These are phyloP conservation scores for Tineola bisselliella DNA, from an alignment of 2,888 invertebrate genomes.

Conservation along the genomic window DNA sequence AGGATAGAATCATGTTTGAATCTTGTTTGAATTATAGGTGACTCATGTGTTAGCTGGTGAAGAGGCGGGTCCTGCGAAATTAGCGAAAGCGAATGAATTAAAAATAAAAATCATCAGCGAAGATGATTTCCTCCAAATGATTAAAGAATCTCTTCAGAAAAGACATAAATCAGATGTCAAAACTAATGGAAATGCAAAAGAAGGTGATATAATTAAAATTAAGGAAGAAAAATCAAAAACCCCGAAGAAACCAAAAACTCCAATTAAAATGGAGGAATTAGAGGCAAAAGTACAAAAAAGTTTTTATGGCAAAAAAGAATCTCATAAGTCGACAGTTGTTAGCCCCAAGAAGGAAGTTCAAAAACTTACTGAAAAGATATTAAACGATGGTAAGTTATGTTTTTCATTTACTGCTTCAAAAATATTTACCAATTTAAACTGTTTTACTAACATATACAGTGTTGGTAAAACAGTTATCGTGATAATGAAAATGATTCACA, in stretches of 20 bases:
- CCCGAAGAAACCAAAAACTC: not conserved
- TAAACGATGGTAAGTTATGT: not conserved
- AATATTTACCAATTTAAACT: no score
- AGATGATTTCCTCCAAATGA: slow-evolving; percentile 83
- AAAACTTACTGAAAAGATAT: not conserved
- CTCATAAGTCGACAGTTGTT: not conserved
- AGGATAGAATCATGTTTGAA: no score
- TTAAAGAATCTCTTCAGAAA: slow-evolving; percentile 54
- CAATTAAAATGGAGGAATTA: slow-evolving; percentile 14
- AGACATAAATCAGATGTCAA: slow-evolving; percentile 17
- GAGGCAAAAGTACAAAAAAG: slow-evolving; percentile 16
- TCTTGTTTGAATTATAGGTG: slow-evolving; percentile 40
- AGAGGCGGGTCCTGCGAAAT: slow-evolving; percentile 86
- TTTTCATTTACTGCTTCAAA: no score
- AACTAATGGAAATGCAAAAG: not conserved
- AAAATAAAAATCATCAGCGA: slow-evolving; percentile 81
- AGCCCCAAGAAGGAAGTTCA: not conserved
- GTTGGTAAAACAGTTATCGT: no score
- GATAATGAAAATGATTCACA: no score
- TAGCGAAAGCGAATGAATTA: slow-evolving; percentile 77
- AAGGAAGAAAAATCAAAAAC: slow-evolving; percentile 17
- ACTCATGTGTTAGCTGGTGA: slow-evolving; percentile 86
- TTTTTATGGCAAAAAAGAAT: slow-evolving; percentile 11
- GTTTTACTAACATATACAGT: no score
- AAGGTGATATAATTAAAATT: not conserved